These are phyloP conservation scores for Meles meles DNA, from an alignment of 2,113 vertebrate genomes.

Conservation along the genomic window DNA sequence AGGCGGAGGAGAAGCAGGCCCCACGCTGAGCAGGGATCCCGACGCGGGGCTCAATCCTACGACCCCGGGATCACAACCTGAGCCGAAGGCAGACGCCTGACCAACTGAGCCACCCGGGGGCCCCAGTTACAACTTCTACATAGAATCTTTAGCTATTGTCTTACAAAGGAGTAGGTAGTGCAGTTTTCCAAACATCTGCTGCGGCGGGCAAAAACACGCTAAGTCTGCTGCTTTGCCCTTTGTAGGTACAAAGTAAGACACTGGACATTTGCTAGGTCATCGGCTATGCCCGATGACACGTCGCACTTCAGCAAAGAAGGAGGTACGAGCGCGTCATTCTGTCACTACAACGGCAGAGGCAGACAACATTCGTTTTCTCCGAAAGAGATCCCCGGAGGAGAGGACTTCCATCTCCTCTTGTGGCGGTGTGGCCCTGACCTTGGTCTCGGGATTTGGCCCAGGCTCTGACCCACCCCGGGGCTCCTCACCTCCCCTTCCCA, in stretches of 20 bases:
- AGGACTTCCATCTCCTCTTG: not conserved
- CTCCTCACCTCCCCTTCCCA: not conserved
- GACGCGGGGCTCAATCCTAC: fast-evolving
- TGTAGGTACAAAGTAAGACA: not conserved
- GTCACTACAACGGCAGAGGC: not conserved
- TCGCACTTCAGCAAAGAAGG: not conserved
- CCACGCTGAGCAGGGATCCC: no score
- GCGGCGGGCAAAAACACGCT: not conserved
- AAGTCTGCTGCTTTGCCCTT: not conserved
- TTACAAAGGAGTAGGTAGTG: not conserved
- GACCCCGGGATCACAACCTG: no score
- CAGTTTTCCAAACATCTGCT: not conserved
- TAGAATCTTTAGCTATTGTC: not conserved
- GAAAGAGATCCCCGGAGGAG: not conserved
- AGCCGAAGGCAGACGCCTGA: no score
- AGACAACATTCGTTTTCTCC: not conserved
- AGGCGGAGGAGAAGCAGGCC: no score
- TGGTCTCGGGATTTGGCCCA: not conserved
- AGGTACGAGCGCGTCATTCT: not conserved
- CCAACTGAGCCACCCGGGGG: no score
- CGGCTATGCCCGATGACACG: not conserved
- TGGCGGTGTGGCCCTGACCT: not conserved
- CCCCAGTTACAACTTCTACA: not conserved
- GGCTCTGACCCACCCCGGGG: not conserved
- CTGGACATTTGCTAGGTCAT: not conserved